Conservation (phyloP, 2,113 vertebrate species). For the Pituophis catenifer region DNA sequence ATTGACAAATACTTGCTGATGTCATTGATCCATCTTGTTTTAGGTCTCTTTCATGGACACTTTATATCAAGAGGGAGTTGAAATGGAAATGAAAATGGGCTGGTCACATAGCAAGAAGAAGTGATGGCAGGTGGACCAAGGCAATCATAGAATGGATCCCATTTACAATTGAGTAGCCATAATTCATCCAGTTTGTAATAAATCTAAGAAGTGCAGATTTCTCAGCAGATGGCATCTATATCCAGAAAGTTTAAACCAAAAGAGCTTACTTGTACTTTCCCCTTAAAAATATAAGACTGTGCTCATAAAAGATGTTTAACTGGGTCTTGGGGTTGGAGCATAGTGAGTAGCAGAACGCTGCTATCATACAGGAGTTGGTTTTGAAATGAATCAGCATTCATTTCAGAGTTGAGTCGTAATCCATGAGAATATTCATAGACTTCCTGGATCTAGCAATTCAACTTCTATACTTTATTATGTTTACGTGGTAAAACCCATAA, state of each 20-base stretch:
- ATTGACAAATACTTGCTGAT: not conserved
- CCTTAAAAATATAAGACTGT: not conserved
- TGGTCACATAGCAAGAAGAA: not conserved
- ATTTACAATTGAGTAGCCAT: not conserved
- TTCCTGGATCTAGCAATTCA: not conserved
- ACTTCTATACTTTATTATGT: not conserved
- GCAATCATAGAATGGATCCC: not conserved
- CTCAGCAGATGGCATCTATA: not conserved
- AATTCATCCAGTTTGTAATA: not conserved
- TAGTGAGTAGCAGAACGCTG: not conserved
- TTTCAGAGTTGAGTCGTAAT: not conserved
- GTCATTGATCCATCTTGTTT: not conserved
- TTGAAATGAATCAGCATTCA: not conserved
- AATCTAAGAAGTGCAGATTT: not conserved
- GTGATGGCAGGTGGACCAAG: not conserved
- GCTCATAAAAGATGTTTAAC: not conserved
- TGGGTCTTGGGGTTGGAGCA: not conserved
- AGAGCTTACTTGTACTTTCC: not conserved
- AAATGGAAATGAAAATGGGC: not conserved
- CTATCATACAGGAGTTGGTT: not conserved
- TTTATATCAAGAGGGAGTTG: not conserved
- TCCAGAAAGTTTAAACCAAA: not conserved
- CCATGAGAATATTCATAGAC: not conserved
- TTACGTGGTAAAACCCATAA: not conserved
- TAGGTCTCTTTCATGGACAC: not conserved